A percentile compares a stretch with the other conserved stretches of the same genome.
Evolutionary conservation across 2,888 invertebrate species (phyloP).

Genomic region (Catocala fraxini): DNA sequence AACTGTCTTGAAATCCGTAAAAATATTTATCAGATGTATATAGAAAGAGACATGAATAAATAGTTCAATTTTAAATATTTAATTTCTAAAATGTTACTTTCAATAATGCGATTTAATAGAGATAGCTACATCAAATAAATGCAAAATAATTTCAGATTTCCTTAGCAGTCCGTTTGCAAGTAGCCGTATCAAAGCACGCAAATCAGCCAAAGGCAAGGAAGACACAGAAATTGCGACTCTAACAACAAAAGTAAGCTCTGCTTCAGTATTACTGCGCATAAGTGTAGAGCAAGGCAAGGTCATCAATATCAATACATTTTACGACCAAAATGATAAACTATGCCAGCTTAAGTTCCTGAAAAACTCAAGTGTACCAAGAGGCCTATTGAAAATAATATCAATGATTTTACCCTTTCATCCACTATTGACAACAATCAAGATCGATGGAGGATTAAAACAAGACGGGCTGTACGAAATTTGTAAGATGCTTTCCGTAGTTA

Average conservation of each 20-base stretch:
- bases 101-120: too few relatives aligned
- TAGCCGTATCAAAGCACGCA: too few relatives aligned
- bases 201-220: not conserved
- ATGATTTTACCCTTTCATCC: slow-evolving; percentile 24
- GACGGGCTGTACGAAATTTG: slow-evolving; percentile 61
- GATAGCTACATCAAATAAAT: too few relatives aligned
- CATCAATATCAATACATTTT: not conserved
- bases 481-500: slow-evolving; percentile 54
- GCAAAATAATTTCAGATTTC: too few relatives aligned
- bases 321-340: slow-evolving; percentile 53
- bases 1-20: too few relatives aligned
- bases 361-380: slow-evolving; percentile 57
- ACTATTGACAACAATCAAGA: slow-evolving; percentile 51
- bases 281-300: not conserved
- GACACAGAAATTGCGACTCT: not conserved
- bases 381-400: slow-evolving; percentile 53
- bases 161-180: too few relatives aligned
- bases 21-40: too few relatives aligned
- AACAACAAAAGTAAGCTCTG: not conserved
- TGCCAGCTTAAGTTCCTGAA: slow-evolving; percentile 60
- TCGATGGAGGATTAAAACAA: slow-evolving; percentile 57
- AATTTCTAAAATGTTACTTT: too few relatives aligned
- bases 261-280: too few relatives aligned
- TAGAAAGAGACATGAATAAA: too few relatives aligned
- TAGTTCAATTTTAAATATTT: too few relatives aligned